Evolutionary conservation across 2,797 vertebrate genomes (phyloP).

Genomic region (Echeneis naucrates): DNA sequence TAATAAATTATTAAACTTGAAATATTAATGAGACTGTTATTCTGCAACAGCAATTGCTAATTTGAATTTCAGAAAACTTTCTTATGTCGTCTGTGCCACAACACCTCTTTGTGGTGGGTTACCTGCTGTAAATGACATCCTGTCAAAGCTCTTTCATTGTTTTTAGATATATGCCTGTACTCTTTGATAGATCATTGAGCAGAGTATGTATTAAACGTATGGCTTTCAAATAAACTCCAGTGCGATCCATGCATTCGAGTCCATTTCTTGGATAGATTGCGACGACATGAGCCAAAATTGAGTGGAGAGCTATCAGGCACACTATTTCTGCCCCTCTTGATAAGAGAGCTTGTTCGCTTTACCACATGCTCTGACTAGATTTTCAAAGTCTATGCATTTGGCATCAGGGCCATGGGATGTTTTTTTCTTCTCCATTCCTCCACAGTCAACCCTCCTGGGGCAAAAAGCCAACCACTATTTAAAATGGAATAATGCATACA

Average conservation of each 20-base stretch:
- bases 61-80: background rate
- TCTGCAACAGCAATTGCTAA: background rate
- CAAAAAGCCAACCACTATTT: conserved; percentile 62
- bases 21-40: conserved; percentile 16
- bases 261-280: background rate
- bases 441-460: conserved; percentile 46
- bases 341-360: conserved; percentile 44
- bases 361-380: conserved; percentile 49
- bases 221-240: background rate
- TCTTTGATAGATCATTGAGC: no score
- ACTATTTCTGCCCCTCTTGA: conserved; percentile 47
- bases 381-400: conserved; percentile 58
- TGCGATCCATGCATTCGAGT: background rate
- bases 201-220: no score
- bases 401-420: conserved; percentile 31
- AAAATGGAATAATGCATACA: conserved; percentile 71
- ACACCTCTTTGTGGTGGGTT: background rate
- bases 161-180: background rate
- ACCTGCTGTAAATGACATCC: background rate
- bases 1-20: conserved; percentile 9
- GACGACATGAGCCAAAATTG: background rate
- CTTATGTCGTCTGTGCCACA: background rate
- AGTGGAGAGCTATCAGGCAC: conserved; percentile 54
- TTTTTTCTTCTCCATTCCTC: conserved; percentile 2
- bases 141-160: background rate